A percentile compares a stretch with the other conserved stretches of the same genome.
These are phyloP conservation scores for Acrossocheilus wenchowensis DNA, from an alignment of 2,797 vertebrate genomes.

Conservation along the genomic window DNA sequence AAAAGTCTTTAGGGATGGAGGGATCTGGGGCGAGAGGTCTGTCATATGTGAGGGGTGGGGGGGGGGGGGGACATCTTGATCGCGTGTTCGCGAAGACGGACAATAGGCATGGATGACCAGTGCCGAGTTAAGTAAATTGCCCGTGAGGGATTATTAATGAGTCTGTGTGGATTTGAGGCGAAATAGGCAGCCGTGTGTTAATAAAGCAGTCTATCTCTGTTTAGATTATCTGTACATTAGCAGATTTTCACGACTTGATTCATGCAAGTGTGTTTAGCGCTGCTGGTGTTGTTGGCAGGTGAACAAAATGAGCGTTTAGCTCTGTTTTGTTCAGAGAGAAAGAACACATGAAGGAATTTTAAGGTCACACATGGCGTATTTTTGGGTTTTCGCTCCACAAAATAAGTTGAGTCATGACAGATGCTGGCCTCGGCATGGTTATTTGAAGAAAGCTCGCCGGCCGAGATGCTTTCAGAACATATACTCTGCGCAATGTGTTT, in stretches of 20 bases:
- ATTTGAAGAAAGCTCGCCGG: constrained; percentile 17
- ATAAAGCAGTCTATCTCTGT: constrained; percentile 16
- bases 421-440: background rate
- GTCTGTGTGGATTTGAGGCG: constrained; percentile 12
- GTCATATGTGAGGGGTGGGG: constrained; percentile 27
- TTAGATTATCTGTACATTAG: constrained; percentile 30
- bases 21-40: constrained; percentile 34
- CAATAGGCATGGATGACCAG: constrained; percentile 26
- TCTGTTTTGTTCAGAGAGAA: background rate
- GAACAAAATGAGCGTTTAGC: background rate
- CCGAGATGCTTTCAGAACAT: constrained; percentile 26
- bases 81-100: constrained; percentile 42
- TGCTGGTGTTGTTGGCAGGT: background rate
- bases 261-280: background rate
- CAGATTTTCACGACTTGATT: background rate
- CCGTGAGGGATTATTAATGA: constrained; percentile 30
- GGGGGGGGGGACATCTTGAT: constrained; percentile 11
- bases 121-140: constrained; percentile 21
- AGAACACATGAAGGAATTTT: constrained; percentile 13
- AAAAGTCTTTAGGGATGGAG: constrained; percentile 36
- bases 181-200: constrained; percentile 19
- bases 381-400: background rate
- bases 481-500: constrained; percentile 36
- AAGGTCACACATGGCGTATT: constrained; percentile 27
- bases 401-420: constrained; percentile 37